Evolutionary conservation across 2,797 vertebrate genomes (phyloP).

Genomic region (Choloepus didactylus): DNA sequence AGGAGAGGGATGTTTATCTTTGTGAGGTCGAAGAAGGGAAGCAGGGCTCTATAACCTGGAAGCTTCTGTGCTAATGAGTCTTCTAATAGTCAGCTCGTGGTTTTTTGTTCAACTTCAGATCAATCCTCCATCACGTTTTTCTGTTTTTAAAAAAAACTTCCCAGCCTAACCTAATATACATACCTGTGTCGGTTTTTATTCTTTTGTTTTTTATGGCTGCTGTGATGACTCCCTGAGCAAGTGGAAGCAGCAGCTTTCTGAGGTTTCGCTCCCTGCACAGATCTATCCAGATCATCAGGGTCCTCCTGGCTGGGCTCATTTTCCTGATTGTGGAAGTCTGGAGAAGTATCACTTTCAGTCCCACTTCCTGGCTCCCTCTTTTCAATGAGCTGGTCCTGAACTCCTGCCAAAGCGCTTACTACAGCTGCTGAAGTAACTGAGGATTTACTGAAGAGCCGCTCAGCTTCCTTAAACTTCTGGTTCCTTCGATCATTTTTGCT

Average conservation of each 20-base stretch:
- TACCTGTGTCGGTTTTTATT: conserved; percentile 99
- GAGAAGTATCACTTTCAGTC: conserved; percentile 97
- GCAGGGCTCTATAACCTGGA: conserved; percentile 83
- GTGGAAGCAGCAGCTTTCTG: conserved; percentile 97
- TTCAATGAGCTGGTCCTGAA: conserved; percentile 98
- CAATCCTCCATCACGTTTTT: conserved; percentile 94
- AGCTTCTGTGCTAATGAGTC: conserved; percentile 82
- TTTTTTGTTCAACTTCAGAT: conserved; percentile 99
- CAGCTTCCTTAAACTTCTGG: conserved; percentile 98
- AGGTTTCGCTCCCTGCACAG: conserved; percentile 96
- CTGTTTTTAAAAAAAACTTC: conserved; percentile 92
- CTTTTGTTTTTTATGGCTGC: conserved; percentile 99
- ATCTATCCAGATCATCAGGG: conserved; percentile 95
- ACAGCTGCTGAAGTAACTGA: conserved; percentile 98
- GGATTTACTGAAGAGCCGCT: conserved; percentile 98
- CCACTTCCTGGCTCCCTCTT: conserved; percentile 98
- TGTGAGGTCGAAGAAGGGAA: conserved; percentile 79
- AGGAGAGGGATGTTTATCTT: conserved; percentile 74
- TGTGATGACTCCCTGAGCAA: conserved; percentile 96
- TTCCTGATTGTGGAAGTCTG: conserved; percentile 99
- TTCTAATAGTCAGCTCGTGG: conserved; percentile 94
- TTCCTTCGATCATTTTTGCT: conserved; percentile 98
- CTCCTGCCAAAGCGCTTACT: conserved; percentile 96
- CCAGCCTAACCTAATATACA: conserved; percentile 91
- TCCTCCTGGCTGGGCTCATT: conserved; percentile 98